These are phyloP conservation scores for Melopsittacus undulatus DNA, from an alignment of 2,797 vertebrate genomes.

Conservation along the genomic window DNA sequence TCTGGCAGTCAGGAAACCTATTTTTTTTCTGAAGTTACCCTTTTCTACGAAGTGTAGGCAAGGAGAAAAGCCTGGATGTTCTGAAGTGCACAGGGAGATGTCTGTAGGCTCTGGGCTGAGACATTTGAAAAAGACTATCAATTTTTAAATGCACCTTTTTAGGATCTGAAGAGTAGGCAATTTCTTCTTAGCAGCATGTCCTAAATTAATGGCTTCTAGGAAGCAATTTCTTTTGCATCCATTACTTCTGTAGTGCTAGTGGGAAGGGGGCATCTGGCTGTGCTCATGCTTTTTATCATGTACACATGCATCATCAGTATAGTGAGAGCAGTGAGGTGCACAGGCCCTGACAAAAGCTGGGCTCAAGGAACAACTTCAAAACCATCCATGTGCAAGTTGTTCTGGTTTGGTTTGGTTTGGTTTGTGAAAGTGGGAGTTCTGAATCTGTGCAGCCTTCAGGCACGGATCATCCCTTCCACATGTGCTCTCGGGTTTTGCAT, in stretches of 20 bases:
- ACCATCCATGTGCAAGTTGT: not conserved
- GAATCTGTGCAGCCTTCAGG: not conserved
- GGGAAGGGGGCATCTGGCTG: not conserved
- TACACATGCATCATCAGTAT: not conserved
- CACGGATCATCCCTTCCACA: not conserved
- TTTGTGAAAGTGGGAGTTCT: not conserved
- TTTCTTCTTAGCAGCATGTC: not conserved
- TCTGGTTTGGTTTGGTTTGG: not conserved
- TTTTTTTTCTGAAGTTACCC: not conserved
- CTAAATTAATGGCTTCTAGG: not conserved
- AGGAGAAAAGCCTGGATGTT: not conserved
- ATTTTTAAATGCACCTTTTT: not conserved
- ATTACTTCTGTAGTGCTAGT: not conserved
- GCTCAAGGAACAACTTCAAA: constrained; percentile 13
- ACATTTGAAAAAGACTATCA: not conserved
- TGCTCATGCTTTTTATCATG: not conserved
- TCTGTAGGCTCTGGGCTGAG: not conserved
- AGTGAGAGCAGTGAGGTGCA: not conserved
- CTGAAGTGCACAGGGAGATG: not conserved
- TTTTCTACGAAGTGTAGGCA: not conserved
- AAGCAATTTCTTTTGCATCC: not conserved
- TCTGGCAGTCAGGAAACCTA: not conserved
- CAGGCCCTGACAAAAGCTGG: not conserved
- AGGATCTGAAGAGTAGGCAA: not conserved
- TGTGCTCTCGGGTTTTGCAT: not conserved